phyloP scores from a whole-genome alignment of 2,888 invertebrate species.

The Euzophera pinguis region DNA sequence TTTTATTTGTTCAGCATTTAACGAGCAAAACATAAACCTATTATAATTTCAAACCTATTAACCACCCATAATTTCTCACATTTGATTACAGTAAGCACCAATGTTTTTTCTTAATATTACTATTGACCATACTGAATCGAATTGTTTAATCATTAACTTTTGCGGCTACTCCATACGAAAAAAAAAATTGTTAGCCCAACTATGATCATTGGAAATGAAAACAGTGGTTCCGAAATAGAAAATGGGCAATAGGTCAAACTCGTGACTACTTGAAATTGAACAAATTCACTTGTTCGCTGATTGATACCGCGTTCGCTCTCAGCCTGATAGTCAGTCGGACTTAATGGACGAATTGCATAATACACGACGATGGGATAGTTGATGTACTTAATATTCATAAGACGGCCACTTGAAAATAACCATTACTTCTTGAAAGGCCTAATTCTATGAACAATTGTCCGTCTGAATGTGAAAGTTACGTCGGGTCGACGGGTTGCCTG shows the following conservation, averaged over 20 bases:
- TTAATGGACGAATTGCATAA: constrained; percentile 41
- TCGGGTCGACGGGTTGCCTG: constrained; percentile 53
- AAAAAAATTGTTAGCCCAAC: not conserved
- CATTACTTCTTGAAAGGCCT: constrained; percentile 35
- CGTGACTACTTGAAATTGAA: constrained; percentile 19
- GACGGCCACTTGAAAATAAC: constrained; percentile 25
- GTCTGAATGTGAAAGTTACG: constrained; percentile 48
- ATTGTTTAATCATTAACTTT: too few species aligned
- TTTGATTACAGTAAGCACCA: not conserved
- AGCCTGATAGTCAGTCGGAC: constrained; percentile 25
- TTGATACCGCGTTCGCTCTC: constrained; percentile 14
- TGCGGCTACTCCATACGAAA: too few species aligned
- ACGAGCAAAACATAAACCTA: constrained; percentile 6
- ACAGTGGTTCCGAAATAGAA: constrained; percentile 8
- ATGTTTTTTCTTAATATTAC: too few species aligned
- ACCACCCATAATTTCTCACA: not conserved
- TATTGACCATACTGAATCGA: too few species aligned
- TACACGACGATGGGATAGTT: constrained; percentile 42
- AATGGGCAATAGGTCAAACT: constrained; percentile 18
- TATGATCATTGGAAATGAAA: not conserved
- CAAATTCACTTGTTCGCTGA: constrained; percentile 19
- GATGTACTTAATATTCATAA: constrained; percentile 41
- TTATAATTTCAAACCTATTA: too few species aligned
- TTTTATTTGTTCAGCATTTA: not conserved
- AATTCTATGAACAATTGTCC: constrained; percentile 46